Evolutionary conservation across 2,888 invertebrate genomes (phyloP), one percentile per base, ranked within the genome.

Genomic region (Steinernema hermaphroditum): DNA sequence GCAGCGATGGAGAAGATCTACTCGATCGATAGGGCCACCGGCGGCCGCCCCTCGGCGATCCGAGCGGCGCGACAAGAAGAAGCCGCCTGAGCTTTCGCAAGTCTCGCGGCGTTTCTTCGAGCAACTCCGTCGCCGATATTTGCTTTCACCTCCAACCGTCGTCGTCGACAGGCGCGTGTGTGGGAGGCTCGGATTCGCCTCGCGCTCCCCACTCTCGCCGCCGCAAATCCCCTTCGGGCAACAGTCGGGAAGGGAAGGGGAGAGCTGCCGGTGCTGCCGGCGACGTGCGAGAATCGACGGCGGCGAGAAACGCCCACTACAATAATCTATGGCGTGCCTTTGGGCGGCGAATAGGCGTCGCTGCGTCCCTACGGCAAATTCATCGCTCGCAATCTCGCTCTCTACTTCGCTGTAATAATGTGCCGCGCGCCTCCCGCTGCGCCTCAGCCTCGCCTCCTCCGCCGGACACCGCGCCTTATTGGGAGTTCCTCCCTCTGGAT

Each of bases 101-200:
- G 16, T 19, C n/a, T 19, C 46, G 46, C 46, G 46, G 46, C 46
- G 46, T 6, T 46, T n/a, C 46, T 16, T 19, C 46, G 6, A 46
- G 46, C n/a, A 19, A 4, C 46, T 16, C 27, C 54, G 54, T 6
- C 54, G 54, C 24, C 12, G 54, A 22, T 54, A 54, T 54, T 54
- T 54, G 54, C 54, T 54, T 54, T 54, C 54, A 37, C 37, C 37
- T 37, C 37, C 37, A 37, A 37, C 12, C 37, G 37, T 37, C 37
- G 37, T 37, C 19, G 54, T 27, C 54, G 54, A 54, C 54, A 54
- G 54, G 54, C 54, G 54, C 54, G 54, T 54, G 54, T 54, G 54
- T 54, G 54, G 54, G 54, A 54, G 46, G 46, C 6, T n/a, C n/a
- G 46, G 46, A 46, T 54, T 54, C 54, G 27, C 16, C 46, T n/a